Percentiles rank a stretch among this genome's conserved stretches.
phyloP scores from a whole-genome alignment of 2,888 invertebrate species.

The Phlogophora meticulosa region DNA sequence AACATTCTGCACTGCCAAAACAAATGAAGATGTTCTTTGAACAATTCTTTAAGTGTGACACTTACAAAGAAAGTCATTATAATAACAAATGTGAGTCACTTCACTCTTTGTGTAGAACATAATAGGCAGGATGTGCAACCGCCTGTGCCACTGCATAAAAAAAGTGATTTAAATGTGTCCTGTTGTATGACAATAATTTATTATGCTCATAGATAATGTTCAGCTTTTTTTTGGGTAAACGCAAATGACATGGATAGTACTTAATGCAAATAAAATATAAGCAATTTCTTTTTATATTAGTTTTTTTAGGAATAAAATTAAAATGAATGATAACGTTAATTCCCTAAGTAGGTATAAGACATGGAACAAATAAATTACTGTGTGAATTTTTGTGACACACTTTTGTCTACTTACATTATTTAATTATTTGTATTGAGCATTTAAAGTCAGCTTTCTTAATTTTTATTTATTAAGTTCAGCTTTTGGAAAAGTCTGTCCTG shows the following conservation, averaged over 20 bases:
- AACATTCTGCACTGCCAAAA: conserved; percentile 14
- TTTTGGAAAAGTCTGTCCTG: no score
- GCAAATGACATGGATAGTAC: neutral
- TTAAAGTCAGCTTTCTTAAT: no score
- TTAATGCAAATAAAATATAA: neutral
- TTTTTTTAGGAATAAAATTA: neutral
- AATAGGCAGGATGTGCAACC: conserved; percentile 60
- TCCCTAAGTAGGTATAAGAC: no score
- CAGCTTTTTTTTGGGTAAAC: neutral
- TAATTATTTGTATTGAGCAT: no score
- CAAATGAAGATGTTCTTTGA: conserved; percentile 9
- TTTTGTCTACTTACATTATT: no score
- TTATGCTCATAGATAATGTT: neutral
- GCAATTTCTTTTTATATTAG: neutral
- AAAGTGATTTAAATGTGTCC: conserved; percentile 39
- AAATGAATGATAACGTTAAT: neutral
- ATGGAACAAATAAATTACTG: no score
- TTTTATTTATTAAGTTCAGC: no score
- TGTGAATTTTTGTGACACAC: no score
- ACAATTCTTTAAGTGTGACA: conserved; percentile 17
- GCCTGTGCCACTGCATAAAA: conserved; percentile 45
- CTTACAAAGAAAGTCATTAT: conserved; percentile 57
- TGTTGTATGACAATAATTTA: conserved; percentile 19
- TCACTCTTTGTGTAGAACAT: conserved; percentile 52
- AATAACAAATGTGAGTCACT: conserved; percentile 54